Conservation (phyloP, 2,113 vertebrate genomes). For the Pangasianodon hypophthalmus region DNA sequence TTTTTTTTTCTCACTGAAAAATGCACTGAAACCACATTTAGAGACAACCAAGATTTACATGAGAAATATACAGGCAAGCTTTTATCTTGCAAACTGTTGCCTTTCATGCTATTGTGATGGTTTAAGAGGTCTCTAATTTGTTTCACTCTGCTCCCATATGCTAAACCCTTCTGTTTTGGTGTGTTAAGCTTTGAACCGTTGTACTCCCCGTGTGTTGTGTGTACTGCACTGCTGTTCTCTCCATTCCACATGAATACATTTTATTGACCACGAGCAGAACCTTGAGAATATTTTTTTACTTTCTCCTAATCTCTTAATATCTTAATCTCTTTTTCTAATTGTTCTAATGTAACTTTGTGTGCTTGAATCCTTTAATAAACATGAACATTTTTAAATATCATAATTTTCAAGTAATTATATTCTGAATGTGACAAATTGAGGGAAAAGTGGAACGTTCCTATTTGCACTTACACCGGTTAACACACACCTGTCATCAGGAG, state of each 20-base stretch:
- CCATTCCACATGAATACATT: neutral
- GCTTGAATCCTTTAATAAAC: neutral
- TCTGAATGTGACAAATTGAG: neutral
- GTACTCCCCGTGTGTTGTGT: neutral
- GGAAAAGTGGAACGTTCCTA: neutral
- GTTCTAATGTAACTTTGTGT: neutral
- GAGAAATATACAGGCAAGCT: conserved; percentile 21
- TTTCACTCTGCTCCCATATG: neutral
- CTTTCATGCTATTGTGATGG: neutral
- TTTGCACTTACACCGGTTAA: neutral
- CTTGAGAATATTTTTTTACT: neutral
- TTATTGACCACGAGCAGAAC: neutral
- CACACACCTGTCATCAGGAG: neutral
- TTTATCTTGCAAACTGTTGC: neutral
- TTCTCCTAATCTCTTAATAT: neutral
- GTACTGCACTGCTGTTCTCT: neutral
- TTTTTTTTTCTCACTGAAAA: neutral
- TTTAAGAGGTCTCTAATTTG: conserved; percentile 13
- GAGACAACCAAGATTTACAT: conserved; percentile 5
- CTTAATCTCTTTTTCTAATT: neutral
- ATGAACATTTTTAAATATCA: neutral
- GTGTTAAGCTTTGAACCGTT: neutral
- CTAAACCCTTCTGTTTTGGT: conserved; percentile 4
- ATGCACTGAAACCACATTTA: neutral
- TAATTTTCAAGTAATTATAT: neutral